Base-by-base conservation (phyloP, 2,888 invertebrate species). In the Oxytorus armatus region DNA sequence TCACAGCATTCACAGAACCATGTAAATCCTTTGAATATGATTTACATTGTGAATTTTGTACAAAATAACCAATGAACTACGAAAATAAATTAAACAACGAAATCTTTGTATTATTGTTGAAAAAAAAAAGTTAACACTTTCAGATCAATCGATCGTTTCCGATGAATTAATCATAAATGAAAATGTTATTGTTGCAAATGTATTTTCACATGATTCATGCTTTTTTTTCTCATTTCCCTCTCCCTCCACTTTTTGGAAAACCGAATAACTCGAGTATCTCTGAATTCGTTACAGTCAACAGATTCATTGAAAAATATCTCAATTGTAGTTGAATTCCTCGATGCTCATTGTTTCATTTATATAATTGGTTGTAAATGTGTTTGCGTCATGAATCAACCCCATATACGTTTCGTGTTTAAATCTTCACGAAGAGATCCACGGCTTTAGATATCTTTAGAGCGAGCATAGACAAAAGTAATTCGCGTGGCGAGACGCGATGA, bases 281-380 rank as follows among this genome's bases (percentile, higher is more conserved):
- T 4, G 16, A 44, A 25, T 44, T 11, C 16, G 4, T 16, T 10
- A 16, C 14, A 44, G 33, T 63, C 14, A n/a, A 51, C 11, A 49
- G 65, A 65, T 51, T 68, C 23, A n/a, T 53, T 53, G 53, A 42
- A 68, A 51, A 51, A 25, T 39, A 53, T 68, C 23, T 14, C 10
- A 53, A 68, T 16, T 39, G 11, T 39, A 39, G 25, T 25, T 42
- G 16, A 68, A 66, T 51, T 53, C 39, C 33, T 47, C 53, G 16
- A 53, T 53, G 42, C 39, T 68, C 42, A 11, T 53, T 39, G 51
- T 8, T 53, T 39, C 14, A 53, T 68, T 39, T 25, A 53, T 53
- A 21, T 68, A 68, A 53, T 53, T 23, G 39, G 10, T 39, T 23
- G 33, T 16, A 5, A 55, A 68, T 53, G 39, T 42, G 53, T 68